Evolutionary conservation across 1,140 invertebrate genomes (phyloP).

Genomic region (Argopecten irradians): DNA sequence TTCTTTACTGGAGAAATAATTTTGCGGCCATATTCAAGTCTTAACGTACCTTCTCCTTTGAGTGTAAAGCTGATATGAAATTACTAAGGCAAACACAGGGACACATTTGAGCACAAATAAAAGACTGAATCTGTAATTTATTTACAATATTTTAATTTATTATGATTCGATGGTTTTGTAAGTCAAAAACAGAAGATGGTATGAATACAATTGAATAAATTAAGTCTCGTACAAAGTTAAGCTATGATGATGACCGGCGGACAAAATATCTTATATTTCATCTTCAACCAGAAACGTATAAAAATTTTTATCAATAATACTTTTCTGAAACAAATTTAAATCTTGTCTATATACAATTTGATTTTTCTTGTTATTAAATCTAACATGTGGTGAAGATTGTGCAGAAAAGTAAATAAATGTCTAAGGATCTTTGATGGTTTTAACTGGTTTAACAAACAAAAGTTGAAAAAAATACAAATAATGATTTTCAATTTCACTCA

Average conservation of each 20-base stretch:
- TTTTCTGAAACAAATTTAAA: conserved; percentile 4
- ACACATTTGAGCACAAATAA: too few species aligned
- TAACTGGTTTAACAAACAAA: background rate
- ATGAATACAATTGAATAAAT: conserved; percentile 23
- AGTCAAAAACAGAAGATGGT: conserved; percentile 17
- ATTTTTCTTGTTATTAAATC: background rate
- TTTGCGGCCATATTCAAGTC: too few species aligned
- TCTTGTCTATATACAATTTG: conserved; percentile 18
- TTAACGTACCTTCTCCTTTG: too few species aligned
- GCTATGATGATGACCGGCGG: background rate
- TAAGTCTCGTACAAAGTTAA: background rate
- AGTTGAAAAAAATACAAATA: background rate
- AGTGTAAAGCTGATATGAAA: too few species aligned
- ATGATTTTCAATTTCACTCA: background rate
- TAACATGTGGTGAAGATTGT: conserved; percentile 15
- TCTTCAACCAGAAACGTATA: background rate
- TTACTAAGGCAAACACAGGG: too few species aligned
- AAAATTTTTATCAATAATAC: conserved; percentile 12
- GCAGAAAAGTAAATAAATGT: background rate
- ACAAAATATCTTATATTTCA: conserved; percentile 19
- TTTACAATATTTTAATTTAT: conserved; percentile 10
- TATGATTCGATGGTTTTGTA: conserved; percentile 18
- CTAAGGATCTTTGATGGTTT: background rate
- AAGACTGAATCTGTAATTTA: background rate
- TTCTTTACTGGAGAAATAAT: too few species aligned